Percentiles rank a stretch among this genome's conserved stretches.
phyloP scores from a whole-genome alignment of 2,113 vertebrate genomes.

The Triplophysa rosa region DNA sequence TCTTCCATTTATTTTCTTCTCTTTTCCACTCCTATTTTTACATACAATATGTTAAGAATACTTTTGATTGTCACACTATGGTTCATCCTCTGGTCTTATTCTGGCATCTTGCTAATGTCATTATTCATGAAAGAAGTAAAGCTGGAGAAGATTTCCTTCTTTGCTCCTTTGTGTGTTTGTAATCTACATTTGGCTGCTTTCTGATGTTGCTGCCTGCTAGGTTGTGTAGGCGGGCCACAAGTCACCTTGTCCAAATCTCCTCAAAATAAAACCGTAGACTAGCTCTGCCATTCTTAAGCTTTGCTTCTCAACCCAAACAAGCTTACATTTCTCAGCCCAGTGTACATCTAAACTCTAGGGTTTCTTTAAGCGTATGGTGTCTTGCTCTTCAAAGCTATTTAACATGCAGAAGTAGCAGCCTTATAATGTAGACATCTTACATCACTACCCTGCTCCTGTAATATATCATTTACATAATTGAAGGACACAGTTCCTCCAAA shows the following conservation, averaged over 20 bases:
- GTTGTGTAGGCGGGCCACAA: conserved; percentile 25
- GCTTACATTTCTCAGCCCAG: background rate
- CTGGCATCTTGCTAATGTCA: background rate
- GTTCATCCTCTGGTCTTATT: too few species aligned
- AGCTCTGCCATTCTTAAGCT: conserved; percentile 9
- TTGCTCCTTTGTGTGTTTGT: background rate
- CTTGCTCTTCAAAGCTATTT: background rate
- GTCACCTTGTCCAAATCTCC: conserved; percentile 41
- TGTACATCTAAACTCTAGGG: background rate
- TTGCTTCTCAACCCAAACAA: background rate
- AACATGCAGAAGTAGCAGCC: conserved; percentile 17
- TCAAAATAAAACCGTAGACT: background rate
- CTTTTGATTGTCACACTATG: too few species aligned
- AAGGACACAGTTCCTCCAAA: conserved; percentile 32
- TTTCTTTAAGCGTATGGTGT: background rate
- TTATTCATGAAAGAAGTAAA: background rate
- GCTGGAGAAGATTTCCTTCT: background rate
- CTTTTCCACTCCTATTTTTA: background rate
- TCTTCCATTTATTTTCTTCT: background rate
- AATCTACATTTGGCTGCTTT: conserved; percentile 34
- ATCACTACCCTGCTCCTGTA: conserved; percentile 23
- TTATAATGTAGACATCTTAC: conserved; percentile 21
- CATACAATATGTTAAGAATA: too few species aligned
- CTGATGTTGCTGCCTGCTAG: background rate
- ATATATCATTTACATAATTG: conserved; percentile 45